phyloP scores from a whole-genome alignment of 2,888 invertebrate genomes.

The Cephus nigrinus region DNA sequence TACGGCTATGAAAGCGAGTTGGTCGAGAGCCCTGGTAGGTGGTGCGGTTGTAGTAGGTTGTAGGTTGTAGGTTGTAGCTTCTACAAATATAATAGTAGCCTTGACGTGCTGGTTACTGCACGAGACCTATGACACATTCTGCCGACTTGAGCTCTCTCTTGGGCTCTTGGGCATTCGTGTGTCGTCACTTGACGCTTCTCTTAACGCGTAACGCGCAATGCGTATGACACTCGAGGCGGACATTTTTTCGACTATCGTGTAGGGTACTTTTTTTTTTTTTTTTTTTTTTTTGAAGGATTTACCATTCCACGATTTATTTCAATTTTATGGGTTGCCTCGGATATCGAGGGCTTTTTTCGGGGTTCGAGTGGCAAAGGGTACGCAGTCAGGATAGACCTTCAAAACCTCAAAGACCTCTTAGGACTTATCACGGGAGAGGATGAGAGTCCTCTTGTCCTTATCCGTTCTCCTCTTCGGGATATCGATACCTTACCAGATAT shows the following conservation, averaged over 20 bases:
- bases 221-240: neutral
- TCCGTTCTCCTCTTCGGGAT: neutral
- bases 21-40: constrained; percentile 24
- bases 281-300: neutral
- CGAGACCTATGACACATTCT: constrained; percentile 60
- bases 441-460: neutral
- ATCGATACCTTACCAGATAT: neutral
- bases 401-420: neutral
- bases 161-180: neutral
- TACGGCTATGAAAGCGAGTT: constrained; percentile 57
- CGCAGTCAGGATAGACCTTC: neutral
- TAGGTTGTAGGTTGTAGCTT: neutral
- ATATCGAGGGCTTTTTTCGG: neutral
- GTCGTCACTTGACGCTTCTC: neutral
- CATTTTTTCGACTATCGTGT: neutral
- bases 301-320: neutral
- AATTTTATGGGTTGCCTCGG: neutral
- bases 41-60: neutral
- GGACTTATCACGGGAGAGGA: neutral
- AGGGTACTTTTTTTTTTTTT: neutral
- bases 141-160: constrained; percentile 20
- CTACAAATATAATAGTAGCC: constrained; percentile 63
- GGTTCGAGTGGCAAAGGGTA: neutral
- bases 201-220: neutral
- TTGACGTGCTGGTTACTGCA: constrained; percentile 53